A percentile compares a stretch with the other conserved stretches of the same genome.
phyloP scores from a whole-genome alignment of 2,113 vertebrate genomes.

The Microtus montanus region DNA sequence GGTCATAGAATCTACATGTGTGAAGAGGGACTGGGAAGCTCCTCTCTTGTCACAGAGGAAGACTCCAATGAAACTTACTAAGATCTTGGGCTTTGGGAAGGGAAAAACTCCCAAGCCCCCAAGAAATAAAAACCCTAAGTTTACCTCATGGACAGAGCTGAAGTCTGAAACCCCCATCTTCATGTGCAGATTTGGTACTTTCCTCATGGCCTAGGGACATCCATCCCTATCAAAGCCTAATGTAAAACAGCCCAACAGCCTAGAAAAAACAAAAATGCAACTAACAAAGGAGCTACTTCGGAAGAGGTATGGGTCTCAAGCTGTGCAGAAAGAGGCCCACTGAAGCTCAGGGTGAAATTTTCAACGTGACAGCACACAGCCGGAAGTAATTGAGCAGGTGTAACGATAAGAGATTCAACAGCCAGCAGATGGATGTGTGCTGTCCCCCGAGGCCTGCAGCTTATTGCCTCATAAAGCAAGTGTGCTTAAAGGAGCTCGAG shows the following conservation, averaged over 20 bases:
- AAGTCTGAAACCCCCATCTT: neutral
- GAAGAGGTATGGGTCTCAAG: neutral
- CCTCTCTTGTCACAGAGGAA: neutral
- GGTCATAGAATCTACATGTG: neutral
- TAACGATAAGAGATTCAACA: neutral
- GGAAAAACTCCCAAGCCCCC: neutral
- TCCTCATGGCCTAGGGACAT: neutral
- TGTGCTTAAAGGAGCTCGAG: conserved; percentile 6
- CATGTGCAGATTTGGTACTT: neutral
- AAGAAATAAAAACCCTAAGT: conserved; percentile 17
- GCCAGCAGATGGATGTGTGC: neutral
- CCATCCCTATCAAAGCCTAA: neutral
- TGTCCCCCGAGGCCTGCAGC: neutral
- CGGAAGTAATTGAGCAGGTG: neutral
- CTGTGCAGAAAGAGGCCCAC: neutral
- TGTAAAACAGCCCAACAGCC: conserved; percentile 6
- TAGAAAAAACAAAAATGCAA: neutral
- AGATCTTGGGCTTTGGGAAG: neutral
- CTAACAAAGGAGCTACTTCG: neutral
- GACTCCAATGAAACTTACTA: neutral
- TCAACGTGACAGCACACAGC: neutral
- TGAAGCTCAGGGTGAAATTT: neutral
- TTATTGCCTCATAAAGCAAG: conserved; percentile 18
- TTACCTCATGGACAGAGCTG: neutral
- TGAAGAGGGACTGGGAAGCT: neutral